Evolutionary conservation across 1,140 invertebrate species (phyloP), one percentile per base, ranked within the genome.

Genomic region (Atta colombica): DNA sequence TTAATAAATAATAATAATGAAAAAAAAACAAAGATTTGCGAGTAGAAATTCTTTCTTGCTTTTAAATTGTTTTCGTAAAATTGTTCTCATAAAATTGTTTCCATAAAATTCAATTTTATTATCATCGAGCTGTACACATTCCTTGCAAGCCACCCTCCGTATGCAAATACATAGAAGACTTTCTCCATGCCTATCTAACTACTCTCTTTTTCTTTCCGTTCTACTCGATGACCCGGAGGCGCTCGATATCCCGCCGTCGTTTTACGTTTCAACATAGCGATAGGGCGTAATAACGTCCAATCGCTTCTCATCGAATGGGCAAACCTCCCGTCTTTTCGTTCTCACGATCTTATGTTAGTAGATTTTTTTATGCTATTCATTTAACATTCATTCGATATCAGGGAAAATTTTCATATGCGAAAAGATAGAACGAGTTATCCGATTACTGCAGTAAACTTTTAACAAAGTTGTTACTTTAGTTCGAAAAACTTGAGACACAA

Each of bases 221-320:
- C 72, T 25, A 66, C 31, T 87, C 74, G 58, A 61, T 87, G 77
- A 87, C 71, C 87, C 49, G 58, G 28, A 86, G 82, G 68, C 82
- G 5, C 25, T 58, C 81, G 81, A 86, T 87, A 65, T 74, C 21
- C 45, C 39, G 39, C n/a, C 75, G 39, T n/a, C 78, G 51, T 89
- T 87, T 60, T 71, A 82, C 63, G 66, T 82, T 86, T 82, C 84
- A 53, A 35, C 75, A 45, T 18, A 25, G 8, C 69, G 53, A 85
- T 80, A 49, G 31, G 74, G 63, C 39, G 78, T 80, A 90, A 87
- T 89, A 89, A 72, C 61, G 66, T 80, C 87, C 31, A 80, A 87
- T 77, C 71, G 53, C 77, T 75, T 86, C 85, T 89, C 85, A 69
- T 85, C 65, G 71, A 82, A 63, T 63, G 51, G 80, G 61, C 71